Percentiles rank a stretch among this genome's conserved stretches.
Conservation (phyloP, 2,797 vertebrate species). For the Malacoctenus gilli region DNA sequence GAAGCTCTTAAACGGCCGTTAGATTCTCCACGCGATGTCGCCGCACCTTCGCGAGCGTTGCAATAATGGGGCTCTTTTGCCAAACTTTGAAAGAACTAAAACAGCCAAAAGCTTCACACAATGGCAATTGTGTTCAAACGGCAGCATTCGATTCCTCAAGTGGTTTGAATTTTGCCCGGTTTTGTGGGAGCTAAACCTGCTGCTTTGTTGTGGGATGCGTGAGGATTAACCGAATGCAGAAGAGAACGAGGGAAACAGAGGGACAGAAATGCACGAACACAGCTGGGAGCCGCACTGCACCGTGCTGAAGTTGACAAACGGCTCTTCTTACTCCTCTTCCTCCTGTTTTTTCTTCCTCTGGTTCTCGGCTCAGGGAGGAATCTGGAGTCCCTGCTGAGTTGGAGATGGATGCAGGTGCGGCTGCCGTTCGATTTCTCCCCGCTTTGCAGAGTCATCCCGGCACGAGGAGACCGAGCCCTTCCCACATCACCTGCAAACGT, state of each 20-base stretch:
- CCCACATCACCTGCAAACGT: conserved; percentile 56
- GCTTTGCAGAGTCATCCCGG: conserved; percentile 76
- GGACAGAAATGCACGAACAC: conserved; percentile 38
- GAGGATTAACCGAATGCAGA: conserved; percentile 4
- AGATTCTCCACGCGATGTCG: too few species aligned
- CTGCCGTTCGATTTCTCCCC: conserved; percentile 54
- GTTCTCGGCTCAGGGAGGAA: conserved; percentile 56
- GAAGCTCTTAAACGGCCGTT: conserved; percentile 10
- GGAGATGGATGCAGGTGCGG: conserved; percentile 59
- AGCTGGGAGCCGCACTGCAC: conserved; percentile 56
- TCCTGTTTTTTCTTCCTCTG: conserved; percentile 40
- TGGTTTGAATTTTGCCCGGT: neutral
- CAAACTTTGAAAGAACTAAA: too few species aligned
- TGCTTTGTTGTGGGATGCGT: conserved; percentile 1
- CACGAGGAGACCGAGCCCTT: conserved; percentile 42
- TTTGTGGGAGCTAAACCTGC: conserved; percentile 2
- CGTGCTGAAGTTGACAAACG: conserved; percentile 60
- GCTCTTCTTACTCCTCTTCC: conserved; percentile 36
- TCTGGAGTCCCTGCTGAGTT: conserved; percentile 63
- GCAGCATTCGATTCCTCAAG: neutral
- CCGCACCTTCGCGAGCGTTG: too few species aligned
- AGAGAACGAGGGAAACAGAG: too few species aligned
- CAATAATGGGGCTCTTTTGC: too few species aligned
- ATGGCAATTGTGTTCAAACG: neutral
- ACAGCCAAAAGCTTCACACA: too few species aligned